Conservation (phyloP, 2,888 invertebrate genomes). For the Troides oblongomaculatus region DNA sequence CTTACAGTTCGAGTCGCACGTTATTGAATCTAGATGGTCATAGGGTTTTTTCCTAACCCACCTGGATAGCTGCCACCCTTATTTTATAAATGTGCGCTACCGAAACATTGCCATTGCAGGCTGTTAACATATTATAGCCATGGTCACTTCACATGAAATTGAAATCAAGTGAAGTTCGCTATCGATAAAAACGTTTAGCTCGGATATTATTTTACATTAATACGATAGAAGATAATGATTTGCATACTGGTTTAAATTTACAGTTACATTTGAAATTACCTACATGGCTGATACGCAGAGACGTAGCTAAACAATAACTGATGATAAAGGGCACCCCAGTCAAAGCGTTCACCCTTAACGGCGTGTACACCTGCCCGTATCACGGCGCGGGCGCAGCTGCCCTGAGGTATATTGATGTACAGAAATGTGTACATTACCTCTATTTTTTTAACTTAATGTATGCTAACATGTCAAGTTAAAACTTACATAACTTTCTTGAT, state of each 20-base stretch:
- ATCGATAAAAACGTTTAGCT: too few species aligned
- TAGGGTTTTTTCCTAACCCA: too few species aligned
- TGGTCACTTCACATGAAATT: too few species aligned
- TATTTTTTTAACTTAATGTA: neutral
- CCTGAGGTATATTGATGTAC: conserved; percentile 28
- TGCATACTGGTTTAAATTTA: conserved; percentile 24
- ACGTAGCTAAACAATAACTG: conserved; percentile 39
- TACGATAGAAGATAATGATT: conserved; percentile 2
- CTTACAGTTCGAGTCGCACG: too few species aligned
- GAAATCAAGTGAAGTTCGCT: too few species aligned
- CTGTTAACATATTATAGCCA: too few species aligned
- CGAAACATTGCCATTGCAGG: too few species aligned
- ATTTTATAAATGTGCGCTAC: too few species aligned
- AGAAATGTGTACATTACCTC: neutral
- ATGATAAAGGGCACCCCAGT: conserved; percentile 31
- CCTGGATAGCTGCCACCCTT: too few species aligned
- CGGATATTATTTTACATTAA: neutral
- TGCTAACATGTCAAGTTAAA: neutral
- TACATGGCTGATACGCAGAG: conserved; percentile 31
- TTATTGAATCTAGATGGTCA: too few species aligned
- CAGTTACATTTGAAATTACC: conserved; percentile 13
- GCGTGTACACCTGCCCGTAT: conserved; percentile 62
- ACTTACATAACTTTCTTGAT: too few species aligned
- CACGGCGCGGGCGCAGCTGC: conserved; percentile 60
- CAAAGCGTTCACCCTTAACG: conserved; percentile 32